phyloP scores from a whole-genome alignment of 2,113 vertebrate species.

The Suncus etruscus region DNA sequence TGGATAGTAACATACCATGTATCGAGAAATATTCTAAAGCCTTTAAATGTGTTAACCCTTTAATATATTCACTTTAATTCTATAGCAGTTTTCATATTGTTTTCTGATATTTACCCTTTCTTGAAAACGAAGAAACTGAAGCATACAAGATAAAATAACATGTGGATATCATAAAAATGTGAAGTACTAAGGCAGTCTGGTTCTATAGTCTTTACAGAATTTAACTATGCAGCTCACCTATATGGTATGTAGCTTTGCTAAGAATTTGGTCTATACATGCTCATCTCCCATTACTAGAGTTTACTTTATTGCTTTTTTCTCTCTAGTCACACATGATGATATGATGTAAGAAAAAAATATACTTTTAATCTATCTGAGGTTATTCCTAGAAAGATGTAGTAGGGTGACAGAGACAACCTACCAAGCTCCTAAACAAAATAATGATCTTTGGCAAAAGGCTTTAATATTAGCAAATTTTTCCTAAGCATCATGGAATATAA shows the following conservation, averaged over 20 bases:
- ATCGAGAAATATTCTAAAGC: too few relatives aligned
- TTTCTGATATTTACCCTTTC: not conserved
- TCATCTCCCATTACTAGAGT: not conserved
- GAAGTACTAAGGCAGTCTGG: not conserved
- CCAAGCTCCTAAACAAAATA: not conserved
- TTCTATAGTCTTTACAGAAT: not conserved
- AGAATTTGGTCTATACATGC: not conserved
- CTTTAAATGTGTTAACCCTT: not conserved
- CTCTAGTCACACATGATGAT: not conserved
- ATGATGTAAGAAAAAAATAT: not conserved
- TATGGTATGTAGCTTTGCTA: not conserved
- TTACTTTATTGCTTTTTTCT: not conserved
- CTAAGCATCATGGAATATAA: too few relatives aligned
- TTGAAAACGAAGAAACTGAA: not conserved
- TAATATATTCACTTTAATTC: slow-evolving; percentile 14
- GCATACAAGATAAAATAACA: not conserved
- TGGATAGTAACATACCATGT: not conserved
- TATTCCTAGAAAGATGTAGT: not conserved
- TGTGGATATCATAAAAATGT: not conserved
- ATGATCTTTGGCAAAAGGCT: not conserved
- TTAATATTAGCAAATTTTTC: too few relatives aligned
- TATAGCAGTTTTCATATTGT: not conserved
- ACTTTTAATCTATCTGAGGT: not conserved
- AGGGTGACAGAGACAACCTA: not conserved
- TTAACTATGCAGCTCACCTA: not conserved